phyloP scores from a whole-genome alignment of 2,797 vertebrate species.

The Momotus momota region DNA sequence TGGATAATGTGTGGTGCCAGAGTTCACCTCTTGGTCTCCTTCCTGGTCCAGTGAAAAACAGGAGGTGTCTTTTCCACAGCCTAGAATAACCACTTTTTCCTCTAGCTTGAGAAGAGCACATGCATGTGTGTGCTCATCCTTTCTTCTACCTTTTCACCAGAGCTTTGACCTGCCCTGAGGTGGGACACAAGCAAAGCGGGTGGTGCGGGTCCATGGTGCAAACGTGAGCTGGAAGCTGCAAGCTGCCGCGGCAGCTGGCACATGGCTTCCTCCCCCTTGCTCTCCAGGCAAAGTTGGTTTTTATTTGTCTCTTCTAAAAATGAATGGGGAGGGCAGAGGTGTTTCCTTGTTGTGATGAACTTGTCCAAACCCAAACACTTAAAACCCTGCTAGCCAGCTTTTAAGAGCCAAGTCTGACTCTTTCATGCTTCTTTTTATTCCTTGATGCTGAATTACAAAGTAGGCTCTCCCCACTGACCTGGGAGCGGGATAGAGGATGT shows the following conservation, averaged over 20 bases:
- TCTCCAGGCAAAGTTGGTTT: background rate
- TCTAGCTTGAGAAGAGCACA: background rate
- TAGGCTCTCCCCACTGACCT: background rate
- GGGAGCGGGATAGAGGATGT: background rate
- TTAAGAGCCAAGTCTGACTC: background rate
- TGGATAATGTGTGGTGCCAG: background rate
- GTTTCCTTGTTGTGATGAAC: background rate
- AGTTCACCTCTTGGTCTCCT: background rate
- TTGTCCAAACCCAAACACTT: background rate
- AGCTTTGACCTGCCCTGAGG: rapidly evolving
- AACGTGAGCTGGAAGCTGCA: background rate
- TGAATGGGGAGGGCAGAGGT: background rate
- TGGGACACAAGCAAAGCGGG: background rate
- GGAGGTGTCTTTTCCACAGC: background rate
- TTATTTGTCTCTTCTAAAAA: background rate
- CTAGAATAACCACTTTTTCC: background rate
- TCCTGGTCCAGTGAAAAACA: background rate
- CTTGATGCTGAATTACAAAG: background rate
- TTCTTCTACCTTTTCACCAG: background rate
- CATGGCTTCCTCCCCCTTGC: rapidly evolving
- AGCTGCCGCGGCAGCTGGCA: background rate
- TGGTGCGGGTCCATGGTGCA: rapidly evolving
- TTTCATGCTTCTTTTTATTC: background rate
- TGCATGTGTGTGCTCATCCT: rapidly evolving
- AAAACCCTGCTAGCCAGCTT: background rate